Base-by-base conservation (phyloP, 1,140 invertebrate genomes). In the Drosophila micromelanica region DNA sequence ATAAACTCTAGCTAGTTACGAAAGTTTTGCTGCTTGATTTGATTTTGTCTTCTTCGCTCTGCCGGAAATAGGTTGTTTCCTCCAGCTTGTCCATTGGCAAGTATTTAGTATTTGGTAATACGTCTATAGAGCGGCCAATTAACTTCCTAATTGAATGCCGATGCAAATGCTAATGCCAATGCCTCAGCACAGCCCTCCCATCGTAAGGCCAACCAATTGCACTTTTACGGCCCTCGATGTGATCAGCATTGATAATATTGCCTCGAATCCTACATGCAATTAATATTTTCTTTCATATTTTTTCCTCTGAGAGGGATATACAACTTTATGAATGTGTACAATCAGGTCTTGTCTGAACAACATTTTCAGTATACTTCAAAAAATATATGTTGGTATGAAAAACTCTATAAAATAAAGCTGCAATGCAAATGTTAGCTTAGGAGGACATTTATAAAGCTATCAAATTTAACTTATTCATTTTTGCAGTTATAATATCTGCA, bases 11-110 rank as follows among this genome's bases (percentile, higher is more conserved):
- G 45, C 48, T 71, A 79, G 80, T 79, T 79, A 38, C 51, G 48
- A 84, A 89, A 87, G 64, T 87, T 87, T 87, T 89, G 75, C 85
- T 64, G 79, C 82, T 79, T 86, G 84, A 86, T 82, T 86, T 86
- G 71, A 76, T 70, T 81, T 72, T 62, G 72, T 54, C 67, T 60
- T 52, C 67, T 60, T 64, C 48, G 43, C 38, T 71, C 9, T 42
- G 12, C 52, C 62, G 84, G 84, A 87, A 84, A 87, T 89, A 76
- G 68, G 15, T 69, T 62, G 78, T 89, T 87, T 87, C 79, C 84
- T 64, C 12, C 8, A 59, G 54, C 72, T 23, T 48, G 43, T 27
- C 37, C 45, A 67, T 49, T 55, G 43, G 80, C 68, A n/a, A n/a
- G n/a, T n/a, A n/a, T 56, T 62, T 78, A 82, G 42, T 74, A 52